These are phyloP conservation scores for Onthophagus sagittarius DNA, from an alignment of 2,888 invertebrate genomes.

Conservation along the genomic window DNA sequence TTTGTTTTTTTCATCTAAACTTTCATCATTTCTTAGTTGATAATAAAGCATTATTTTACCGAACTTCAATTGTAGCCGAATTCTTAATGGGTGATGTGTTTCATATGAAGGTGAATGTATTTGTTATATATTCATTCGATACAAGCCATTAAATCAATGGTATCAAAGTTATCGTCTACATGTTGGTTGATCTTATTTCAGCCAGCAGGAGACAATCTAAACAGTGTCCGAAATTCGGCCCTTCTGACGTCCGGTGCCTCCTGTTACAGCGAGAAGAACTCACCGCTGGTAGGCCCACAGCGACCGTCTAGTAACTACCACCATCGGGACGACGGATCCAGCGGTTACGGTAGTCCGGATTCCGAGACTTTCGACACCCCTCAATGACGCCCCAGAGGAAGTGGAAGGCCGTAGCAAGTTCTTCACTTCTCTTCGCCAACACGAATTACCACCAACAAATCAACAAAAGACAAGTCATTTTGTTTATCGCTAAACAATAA, in stretches of 20 bases:
- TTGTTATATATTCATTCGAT: too few relatives aligned
- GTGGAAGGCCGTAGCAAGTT: constrained; percentile 13
- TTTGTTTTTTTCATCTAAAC: too few relatives aligned
- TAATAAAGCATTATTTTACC: too few relatives aligned
- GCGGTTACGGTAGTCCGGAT: constrained; percentile 77
- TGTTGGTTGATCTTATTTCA: constrained; percentile 45
- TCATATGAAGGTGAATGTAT: too few relatives aligned
- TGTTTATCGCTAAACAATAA: neutral
- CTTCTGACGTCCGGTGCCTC: constrained; percentile 44
- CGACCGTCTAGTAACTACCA: constrained; percentile 46
- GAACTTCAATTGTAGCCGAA: too few relatives aligned
- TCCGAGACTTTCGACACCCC: constrained; percentile 58
- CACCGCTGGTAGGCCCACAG: constrained; percentile 42
- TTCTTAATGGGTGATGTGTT: too few relatives aligned
- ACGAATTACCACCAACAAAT: neutral
- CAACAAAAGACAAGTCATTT: neutral
- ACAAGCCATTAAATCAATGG: too few relatives aligned
- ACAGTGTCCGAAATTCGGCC: constrained; percentile 36
- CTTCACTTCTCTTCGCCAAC: neutral
- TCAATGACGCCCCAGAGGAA: constrained; percentile 35
- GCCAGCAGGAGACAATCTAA: constrained; percentile 49
- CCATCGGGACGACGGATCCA: constrained; percentile 65
- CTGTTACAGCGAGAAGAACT: constrained; percentile 49
- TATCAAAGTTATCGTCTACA: constrained; percentile 23
- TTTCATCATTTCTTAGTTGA: too few relatives aligned